phyloP scores from a whole-genome alignment of 2,888 invertebrate genomes.

The Xestia xanthographa region DNA sequence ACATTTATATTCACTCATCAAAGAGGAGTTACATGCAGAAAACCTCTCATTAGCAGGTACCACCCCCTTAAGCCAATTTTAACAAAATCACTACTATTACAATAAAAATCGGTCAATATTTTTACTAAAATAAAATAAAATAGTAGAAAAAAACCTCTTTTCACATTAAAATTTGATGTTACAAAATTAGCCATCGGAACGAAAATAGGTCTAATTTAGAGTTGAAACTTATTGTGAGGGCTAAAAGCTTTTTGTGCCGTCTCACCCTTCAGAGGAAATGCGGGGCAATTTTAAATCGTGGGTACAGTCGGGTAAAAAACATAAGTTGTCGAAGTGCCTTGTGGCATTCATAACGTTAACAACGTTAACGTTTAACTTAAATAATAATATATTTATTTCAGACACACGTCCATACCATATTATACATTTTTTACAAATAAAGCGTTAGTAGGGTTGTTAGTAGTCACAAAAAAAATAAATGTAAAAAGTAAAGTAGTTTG shows the following conservation, averaged over 20 bases:
- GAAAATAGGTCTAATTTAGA: constrained; percentile 77
- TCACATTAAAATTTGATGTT: constrained; percentile 51
- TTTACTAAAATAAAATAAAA: constrained; percentile 40
- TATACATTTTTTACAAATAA: too few species aligned
- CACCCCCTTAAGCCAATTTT: constrained; percentile 41
- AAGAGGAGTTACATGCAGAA: too few species aligned
- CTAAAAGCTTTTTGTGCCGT: constrained; percentile 78
- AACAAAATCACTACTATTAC: constrained; percentile 55
- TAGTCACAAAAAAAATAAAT: too few species aligned
- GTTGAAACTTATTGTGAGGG: constrained; percentile 72
- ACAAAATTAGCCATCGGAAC: constrained; percentile 71
- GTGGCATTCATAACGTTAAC: too few species aligned
- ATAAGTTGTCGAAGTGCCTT: background rate
- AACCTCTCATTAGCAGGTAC: too few species aligned
- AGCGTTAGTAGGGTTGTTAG: too few species aligned
- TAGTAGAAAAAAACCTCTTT: constrained; percentile 12
- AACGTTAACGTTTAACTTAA: too few species aligned
- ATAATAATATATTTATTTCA: too few species aligned
- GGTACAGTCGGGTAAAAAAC: constrained; percentile 64
- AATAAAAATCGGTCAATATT: constrained; percentile 41
- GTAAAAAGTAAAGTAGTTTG: too few species aligned
- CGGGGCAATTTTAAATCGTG: constrained; percentile 76
- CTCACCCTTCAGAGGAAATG: constrained; percentile 75
- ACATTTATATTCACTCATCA: too few species aligned
- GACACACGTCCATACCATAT: too few species aligned